phyloP scores from a whole-genome alignment of 2,888 invertebrate species.

The Chironomus tentans region DNA sequence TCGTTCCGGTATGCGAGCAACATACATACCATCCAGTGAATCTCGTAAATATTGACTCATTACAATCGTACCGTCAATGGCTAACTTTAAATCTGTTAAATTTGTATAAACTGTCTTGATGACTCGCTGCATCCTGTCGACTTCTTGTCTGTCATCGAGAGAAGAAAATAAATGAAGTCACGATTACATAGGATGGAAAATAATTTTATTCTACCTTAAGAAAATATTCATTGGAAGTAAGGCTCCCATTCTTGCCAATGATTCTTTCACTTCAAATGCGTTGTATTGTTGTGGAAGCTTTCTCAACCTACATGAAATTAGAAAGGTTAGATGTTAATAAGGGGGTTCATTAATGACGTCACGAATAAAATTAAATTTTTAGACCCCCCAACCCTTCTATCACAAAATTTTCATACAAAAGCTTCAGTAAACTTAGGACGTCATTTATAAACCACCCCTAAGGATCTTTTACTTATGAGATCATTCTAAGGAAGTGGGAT shows the following conservation, averaged over 20 bases:
- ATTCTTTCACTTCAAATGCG: slow-evolving; percentile 81
- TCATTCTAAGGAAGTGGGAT: too few relatives aligned
- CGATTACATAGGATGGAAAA: background rate
- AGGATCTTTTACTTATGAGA: too few relatives aligned
- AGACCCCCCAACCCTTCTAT: too few relatives aligned
- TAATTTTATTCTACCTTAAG: slow-evolving; percentile 46
- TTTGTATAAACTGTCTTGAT: slow-evolving; percentile 70
- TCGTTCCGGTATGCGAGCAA: slow-evolving; percentile 82
- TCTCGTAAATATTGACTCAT: slow-evolving; percentile 87
- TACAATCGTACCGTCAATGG: slow-evolving; percentile 94
- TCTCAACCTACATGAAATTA: slow-evolving; percentile 41
- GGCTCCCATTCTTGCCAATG: slow-evolving; percentile 82
- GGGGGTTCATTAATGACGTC: too few relatives aligned
- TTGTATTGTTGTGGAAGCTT: slow-evolving; percentile 81
- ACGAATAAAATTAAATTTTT: too few relatives aligned
- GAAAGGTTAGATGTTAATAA: background rate
- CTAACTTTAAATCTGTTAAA: slow-evolving; percentile 79
- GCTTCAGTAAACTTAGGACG: too few relatives aligned
- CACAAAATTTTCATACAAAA: too few relatives aligned
- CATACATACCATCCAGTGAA: slow-evolving; percentile 92
- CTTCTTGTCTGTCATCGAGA: slow-evolving; percentile 48
- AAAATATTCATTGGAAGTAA: slow-evolving; percentile 95
- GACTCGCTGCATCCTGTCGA: slow-evolving; percentile 78
- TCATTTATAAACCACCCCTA: too few relatives aligned
- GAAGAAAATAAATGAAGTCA: slow-evolving; percentile 6